Evolutionary conservation across 2,888 invertebrate species (phyloP), one percentile per base, ranked within the genome.

Genomic region (Liodrosophila aerea): DNA sequence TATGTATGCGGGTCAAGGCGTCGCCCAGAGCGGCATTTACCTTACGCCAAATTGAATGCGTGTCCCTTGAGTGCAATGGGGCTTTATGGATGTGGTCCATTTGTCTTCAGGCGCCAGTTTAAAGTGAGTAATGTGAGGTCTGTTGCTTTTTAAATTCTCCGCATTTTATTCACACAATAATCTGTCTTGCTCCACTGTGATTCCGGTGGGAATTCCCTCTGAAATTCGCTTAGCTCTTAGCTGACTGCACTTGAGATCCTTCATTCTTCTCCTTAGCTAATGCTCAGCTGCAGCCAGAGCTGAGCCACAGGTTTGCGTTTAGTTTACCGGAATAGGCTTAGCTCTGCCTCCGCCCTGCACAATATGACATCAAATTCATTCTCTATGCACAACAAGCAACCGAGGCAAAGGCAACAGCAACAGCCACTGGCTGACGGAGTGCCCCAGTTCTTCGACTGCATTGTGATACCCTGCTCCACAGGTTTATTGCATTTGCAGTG

Each of bases 291-390:
- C 22, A 22, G 5, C 15, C 36, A 68, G 34, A 22, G 22, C 5
- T 57, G 52, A 61, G 53, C 46, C 44, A 51, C 36, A 56, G 51
- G 11, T 53, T 64, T 59, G 12, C 52, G 54, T 65, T 83, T 80
- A 66, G 70, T 62, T 63, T 73, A 46, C 70, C 57, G 62, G 69
- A 16, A 47, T 51, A 36, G 63, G 75, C 64, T 71, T 46, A 61
- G 41, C 67, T 60, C 50, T 37, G 2, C 22, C 16, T 29, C 33
- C 13, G 12, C 18, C 11, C 7, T n/a, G 13, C n/a, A 5, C n/a
- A 18, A 16, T 15, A 44, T 22, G 15, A 15, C 36, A 29, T 30
- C 18, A 39, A n/a, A 1, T 37, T 33, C 36, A 46, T 46, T 52
- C 13, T 12, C 15, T 50, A 70, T 70, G 45, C 65, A 64, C 31